Evolutionary conservation across 2,888 invertebrate genomes (phyloP), one percentile per base, ranked within the genome.

Genomic region (Drosophila mulleri): DNA sequence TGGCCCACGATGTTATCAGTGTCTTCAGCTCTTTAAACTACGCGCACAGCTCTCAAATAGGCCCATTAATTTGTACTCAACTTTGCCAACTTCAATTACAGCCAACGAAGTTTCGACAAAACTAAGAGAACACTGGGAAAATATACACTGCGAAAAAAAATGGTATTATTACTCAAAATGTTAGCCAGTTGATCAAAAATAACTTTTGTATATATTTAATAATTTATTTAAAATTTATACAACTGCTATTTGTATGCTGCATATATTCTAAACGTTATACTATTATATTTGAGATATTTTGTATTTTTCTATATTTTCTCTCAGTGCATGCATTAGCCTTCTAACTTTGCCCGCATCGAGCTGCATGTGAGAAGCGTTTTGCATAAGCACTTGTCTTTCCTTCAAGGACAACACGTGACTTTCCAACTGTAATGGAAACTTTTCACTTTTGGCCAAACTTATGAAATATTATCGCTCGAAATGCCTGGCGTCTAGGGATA

Each of bases 1-100:
- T 50, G 45, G 44, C 67, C 68, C 63, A 72, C 66, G 52, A 60
- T 64, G 67, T 74, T 82, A 80, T 88, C 83, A 80, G 72, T 80
- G 78, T 69, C 78, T 61, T 67, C 18, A 60, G 44, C 37, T 37
- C 4, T 26, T 67, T 71, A 48, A 61, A 59, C 11, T 45, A 32
- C 32, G 14, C 37, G 12, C 26, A 18, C 59, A 8, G 18, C 18
- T 35, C 37, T 42, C 48, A 48, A 71, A 74, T 74, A 54, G 72
- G 47, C 69, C 69, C 69, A 80, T 83, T 78, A 58, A 86, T 78
- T 83, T 29, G 11, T 16, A 35, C 32, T 53, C 41, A 74, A 53
- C 12, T 41, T 65, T 54, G 32, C 45, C 14, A 35, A 41, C 61
- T 18, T 11, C 18, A 61, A 37, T 60, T 45, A 54, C 20, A 45